Percentiles rank a stretch among this genome's conserved stretches.
Conservation (phyloP, 2,888 invertebrate genomes). For the Drosophila sordidula region DNA sequence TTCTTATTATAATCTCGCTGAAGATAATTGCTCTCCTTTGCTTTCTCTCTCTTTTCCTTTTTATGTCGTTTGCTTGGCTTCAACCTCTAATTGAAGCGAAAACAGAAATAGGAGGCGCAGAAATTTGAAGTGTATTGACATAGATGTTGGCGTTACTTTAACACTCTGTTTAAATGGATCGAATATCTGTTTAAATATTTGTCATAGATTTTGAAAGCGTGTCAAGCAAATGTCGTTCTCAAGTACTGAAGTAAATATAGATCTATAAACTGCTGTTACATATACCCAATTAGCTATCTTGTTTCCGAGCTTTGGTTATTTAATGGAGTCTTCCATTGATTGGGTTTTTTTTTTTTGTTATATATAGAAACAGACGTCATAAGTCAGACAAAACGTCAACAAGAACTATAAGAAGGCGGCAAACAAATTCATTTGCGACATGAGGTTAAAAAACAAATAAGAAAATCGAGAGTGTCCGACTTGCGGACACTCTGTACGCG, state of each 20-base stretch:
- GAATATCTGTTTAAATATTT: slow-evolving; percentile 45
- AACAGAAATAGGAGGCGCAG: no score
- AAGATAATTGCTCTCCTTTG: no score
- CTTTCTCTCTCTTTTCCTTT: no score
- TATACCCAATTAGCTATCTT: not conserved
- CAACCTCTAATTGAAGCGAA: no score
- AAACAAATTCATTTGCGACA: slow-evolving; percentile 70
- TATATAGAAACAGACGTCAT: slow-evolving; percentile 58
- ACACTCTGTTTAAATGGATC: slow-evolving; percentile 9
- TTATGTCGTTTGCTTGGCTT: no score
- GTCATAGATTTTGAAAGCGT: not conserved
- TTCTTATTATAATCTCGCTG: no score
- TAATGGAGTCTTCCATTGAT: slow-evolving; percentile 31
- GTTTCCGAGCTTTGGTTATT: slow-evolving; percentile 3
- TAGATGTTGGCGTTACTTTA: not conserved
- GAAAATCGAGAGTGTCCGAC: not conserved
- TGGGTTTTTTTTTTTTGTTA: slow-evolving; percentile 35
- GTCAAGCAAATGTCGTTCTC: slow-evolving; percentile 3
- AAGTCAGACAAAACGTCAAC: slow-evolving; percentile 13
- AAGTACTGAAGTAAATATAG: not conserved
- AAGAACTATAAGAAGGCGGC: slow-evolving; percentile 13
- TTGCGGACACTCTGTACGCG: not conserved
- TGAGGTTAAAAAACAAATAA: slow-evolving; percentile 24
- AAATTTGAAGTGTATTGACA: not conserved
- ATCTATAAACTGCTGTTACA: not conserved